phyloP scores from a whole-genome alignment of 2,797 vertebrate genomes.

The Sebastes miniatus region DNA sequence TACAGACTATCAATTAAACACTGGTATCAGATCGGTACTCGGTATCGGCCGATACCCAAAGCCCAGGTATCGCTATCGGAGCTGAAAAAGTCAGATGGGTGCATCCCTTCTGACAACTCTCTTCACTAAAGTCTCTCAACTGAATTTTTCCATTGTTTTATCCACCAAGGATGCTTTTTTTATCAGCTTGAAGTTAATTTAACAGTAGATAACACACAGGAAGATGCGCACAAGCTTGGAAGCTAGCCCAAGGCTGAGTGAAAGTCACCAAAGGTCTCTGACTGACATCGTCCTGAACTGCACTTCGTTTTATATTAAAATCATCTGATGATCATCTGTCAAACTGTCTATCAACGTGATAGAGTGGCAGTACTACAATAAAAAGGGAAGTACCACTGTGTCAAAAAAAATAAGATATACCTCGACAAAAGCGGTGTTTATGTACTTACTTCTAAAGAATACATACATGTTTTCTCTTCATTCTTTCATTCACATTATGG shows the following conservation, averaged over 20 bases:
- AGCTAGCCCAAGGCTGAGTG: neutral
- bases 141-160: neutral
- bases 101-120: neutral
- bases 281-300: neutral
- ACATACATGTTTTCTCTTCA: neutral
- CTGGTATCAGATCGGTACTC: too few species aligned
- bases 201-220: neutral
- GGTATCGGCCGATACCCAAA: too few species aligned
- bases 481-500: neutral
- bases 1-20: too few species aligned
- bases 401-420: neutral
- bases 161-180: neutral
- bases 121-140: neutral
- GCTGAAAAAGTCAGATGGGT: too few species aligned
- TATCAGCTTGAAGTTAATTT: neutral
- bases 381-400: neutral
- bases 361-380: neutral
- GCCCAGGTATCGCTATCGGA: too few species aligned
- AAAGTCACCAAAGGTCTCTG: neutral
- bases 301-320: neutral
- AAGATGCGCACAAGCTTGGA: neutral
- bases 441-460: neutral
- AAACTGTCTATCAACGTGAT: constrained; percentile 49
- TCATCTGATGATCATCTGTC: constrained; percentile 14
- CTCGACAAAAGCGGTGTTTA: neutral